Evolutionary conservation across 2,113 vertebrate genomes (phyloP).

Genomic region (Perccottus glenii): DNA sequence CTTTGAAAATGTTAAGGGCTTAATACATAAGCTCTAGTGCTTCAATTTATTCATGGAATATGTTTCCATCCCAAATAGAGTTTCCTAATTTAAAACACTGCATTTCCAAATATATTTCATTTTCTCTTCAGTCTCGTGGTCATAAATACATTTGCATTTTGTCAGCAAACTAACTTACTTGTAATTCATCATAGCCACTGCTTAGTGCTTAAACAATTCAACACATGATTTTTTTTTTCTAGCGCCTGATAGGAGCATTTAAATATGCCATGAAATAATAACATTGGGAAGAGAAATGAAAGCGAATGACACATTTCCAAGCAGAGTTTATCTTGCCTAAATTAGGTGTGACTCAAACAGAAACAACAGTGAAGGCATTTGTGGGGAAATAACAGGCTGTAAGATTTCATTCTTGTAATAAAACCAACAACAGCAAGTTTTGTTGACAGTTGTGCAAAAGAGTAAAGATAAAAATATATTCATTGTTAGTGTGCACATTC

Average conservation of each 20-base stretch:
- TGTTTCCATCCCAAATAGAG: slow-evolving; percentile 70
- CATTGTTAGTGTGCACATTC: neutral
- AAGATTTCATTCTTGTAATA: too few relatives aligned
- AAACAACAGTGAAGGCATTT: neutral
- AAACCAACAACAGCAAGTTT: too few relatives aligned
- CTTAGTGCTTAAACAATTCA: slow-evolving; percentile 59
- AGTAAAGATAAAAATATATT: too few relatives aligned
- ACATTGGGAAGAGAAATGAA: slow-evolving; percentile 46
- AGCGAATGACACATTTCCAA: slow-evolving; percentile 24
- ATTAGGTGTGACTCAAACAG: slow-evolving; percentile 12
- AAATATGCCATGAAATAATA: slow-evolving; percentile 47
- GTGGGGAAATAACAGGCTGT: too few relatives aligned
- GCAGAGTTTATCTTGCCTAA: slow-evolving; percentile 17
- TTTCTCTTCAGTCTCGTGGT: slow-evolving; percentile 63
- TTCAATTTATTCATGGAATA: slow-evolving; percentile 72
- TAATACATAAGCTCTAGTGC: slow-evolving; percentile 11
- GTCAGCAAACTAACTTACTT: slow-evolving; percentile 64
- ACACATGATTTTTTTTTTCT: slow-evolving; percentile 39
- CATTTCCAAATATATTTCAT: slow-evolving; percentile 76
- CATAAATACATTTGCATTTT: slow-evolving; percentile 76
- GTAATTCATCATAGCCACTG: slow-evolving; percentile 66
- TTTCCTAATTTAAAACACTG: slow-evolving; percentile 74
- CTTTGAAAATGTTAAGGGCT: slow-evolving; percentile 24
- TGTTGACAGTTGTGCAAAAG: too few relatives aligned
- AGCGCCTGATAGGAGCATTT: slow-evolving; percentile 32